Evolutionary conservation across 2,888 invertebrate genomes (phyloP).

Genomic region (Saturnia japonica): DNA sequence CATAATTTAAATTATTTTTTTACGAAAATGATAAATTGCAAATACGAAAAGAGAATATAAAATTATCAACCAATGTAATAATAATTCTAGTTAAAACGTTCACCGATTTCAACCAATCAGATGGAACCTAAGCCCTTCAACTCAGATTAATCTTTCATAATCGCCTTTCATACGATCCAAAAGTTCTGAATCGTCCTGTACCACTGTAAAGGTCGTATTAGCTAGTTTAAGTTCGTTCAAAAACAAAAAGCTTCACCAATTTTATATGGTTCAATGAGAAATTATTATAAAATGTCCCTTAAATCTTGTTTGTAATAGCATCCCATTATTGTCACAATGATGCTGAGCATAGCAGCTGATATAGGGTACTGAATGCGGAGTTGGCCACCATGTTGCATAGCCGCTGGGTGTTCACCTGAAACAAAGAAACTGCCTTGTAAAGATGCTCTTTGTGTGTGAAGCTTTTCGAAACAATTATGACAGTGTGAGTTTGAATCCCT

Average conservation of each 20-base stretch:
- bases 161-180: background rate
- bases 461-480: too few species aligned
- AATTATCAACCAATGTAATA: background rate
- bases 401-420: constrained; percentile 91
- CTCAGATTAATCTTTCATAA: background rate
- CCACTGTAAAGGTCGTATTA: background rate
- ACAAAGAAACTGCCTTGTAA: constrained; percentile 23
- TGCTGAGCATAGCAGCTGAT: constrained; percentile 86
- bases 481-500: too few species aligned
- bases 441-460: background rate
- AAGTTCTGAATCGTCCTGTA: background rate
- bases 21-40: too few species aligned
- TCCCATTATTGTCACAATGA: constrained; percentile 83
- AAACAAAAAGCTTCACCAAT: background rate
- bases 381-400: constrained; percentile 91
- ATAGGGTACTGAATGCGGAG: constrained; percentile 87
- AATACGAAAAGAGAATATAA: background rate
- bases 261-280: background rate
- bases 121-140: background rate
- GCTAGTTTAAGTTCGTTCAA: background rate
- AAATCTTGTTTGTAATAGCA: constrained; percentile 59
- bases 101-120: background rate
- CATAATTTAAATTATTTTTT: background rate
- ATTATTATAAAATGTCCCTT: constrained; percentile 23
- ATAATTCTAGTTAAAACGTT: background rate